Evolutionary conservation across 2,888 invertebrate species (phyloP).

Genomic region (Ochropleura plecta): DNA sequence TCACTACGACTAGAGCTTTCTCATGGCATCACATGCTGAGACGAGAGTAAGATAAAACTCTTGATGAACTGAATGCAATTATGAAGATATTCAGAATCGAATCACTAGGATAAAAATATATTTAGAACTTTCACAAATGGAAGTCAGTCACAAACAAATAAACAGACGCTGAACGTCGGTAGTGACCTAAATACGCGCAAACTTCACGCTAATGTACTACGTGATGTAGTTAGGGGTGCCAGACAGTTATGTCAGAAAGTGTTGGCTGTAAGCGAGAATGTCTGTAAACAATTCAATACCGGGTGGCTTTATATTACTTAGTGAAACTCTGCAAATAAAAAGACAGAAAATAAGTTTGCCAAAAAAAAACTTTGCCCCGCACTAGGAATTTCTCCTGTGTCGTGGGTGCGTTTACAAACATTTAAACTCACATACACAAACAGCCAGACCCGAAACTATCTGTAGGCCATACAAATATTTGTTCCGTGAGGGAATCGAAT

Average conservation of each 20-base stretch:
- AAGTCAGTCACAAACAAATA: conserved; percentile 11
- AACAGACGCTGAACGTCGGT: conserved; percentile 10
- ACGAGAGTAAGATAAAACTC: too few relatives aligned
- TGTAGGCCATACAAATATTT: too few relatives aligned
- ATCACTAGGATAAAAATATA: background rate
- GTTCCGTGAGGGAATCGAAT: too few relatives aligned
- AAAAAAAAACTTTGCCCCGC: too few relatives aligned
- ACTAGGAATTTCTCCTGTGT: too few relatives aligned
- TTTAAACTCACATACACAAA: too few relatives aligned
- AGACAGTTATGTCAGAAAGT: background rate
- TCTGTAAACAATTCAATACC: background rate
- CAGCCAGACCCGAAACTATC: too few relatives aligned
- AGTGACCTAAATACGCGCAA: conserved; percentile 32
- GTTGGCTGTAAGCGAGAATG: background rate
- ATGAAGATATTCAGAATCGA: background rate
- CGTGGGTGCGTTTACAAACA: too few relatives aligned
- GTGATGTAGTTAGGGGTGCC: conserved; percentile 24
- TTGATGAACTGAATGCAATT: too few relatives aligned
- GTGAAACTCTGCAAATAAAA: background rate
- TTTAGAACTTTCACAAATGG: background rate
- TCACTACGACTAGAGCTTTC: too few relatives aligned
- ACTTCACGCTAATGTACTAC: conserved; percentile 20
- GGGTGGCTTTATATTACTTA: background rate
- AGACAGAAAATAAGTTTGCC: too few relatives aligned
- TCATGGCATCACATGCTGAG: too few relatives aligned